phyloP scores from a whole-genome alignment of 2,113 vertebrate genomes.

The Cebus imitator region DNA sequence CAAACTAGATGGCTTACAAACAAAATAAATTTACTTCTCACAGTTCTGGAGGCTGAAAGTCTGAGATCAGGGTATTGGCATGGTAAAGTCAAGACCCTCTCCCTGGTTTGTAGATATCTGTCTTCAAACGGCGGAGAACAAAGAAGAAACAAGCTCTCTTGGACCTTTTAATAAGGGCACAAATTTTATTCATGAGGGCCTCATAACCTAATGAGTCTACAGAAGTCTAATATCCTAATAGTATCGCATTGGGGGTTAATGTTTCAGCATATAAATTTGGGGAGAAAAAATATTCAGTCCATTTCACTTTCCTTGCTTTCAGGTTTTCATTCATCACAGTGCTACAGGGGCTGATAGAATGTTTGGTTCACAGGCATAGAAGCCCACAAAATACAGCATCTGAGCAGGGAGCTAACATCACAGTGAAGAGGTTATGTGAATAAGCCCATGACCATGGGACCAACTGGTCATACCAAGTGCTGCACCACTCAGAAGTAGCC shows the following conservation, averaged over 20 bases:
- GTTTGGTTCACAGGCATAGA: background rate
- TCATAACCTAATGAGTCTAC: background rate
- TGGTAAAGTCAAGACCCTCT: background rate
- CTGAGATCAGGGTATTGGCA: background rate
- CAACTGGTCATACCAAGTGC: background rate
- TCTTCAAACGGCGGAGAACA: background rate
- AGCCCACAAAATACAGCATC: background rate
- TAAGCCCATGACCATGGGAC: background rate
- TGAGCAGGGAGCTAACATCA: background rate
- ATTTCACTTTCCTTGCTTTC: background rate
- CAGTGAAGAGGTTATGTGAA: background rate
- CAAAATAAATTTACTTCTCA: background rate
- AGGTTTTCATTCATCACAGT: background rate
- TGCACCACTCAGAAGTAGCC: background rate
- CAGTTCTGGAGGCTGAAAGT: background rate
- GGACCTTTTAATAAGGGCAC: background rate
- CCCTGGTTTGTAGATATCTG: background rate
- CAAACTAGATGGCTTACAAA: background rate
- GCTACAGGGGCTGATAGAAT: background rate
- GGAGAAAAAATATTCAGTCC: background rate
- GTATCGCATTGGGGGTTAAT: background rate
- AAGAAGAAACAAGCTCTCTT: background rate
- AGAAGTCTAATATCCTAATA: background rate
- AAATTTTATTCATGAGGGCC: background rate
- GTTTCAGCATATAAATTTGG: background rate